Percentiles rank a stretch among this genome's conserved stretches.
phyloP scores from a whole-genome alignment of 2,888 invertebrate species.

The Anagyrus pseudococci region DNA sequence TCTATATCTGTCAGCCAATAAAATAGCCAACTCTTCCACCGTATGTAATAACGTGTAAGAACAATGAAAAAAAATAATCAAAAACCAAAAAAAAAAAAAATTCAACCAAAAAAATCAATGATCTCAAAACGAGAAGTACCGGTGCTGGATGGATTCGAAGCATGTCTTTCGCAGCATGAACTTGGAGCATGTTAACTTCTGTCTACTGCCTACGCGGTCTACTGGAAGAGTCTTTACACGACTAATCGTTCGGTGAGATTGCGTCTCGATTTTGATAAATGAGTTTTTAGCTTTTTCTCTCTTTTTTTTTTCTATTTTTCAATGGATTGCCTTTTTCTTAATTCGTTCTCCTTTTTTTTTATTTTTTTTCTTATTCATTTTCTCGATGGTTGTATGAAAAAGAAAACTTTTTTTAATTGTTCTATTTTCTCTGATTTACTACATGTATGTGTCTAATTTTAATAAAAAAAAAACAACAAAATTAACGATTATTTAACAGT shows the following conservation, averaged over 20 bases:
- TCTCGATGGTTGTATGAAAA: not conserved
- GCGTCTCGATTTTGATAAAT: conserved; percentile 26
- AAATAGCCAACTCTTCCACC: too few relatives aligned
- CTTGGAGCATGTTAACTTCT: conserved; percentile 35
- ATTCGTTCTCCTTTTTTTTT: too few relatives aligned
- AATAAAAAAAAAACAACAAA: too few relatives aligned
- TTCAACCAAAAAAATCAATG: not conserved
- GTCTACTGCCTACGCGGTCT: conserved; percentile 18
- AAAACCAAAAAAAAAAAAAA: conserved; percentile 12
- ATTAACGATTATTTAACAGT: too few relatives aligned
- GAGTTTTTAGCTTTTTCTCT: conserved; percentile 1
- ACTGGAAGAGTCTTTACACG: conserved; percentile 26
- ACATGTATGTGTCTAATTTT: too few relatives aligned
- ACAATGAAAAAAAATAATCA: conserved; percentile 24
- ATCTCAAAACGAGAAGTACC: conserved; percentile 4
- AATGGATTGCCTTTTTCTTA: too few relatives aligned
- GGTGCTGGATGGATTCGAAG: conserved; percentile 37
- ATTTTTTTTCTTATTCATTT: not conserved
- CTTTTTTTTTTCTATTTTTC: conserved; percentile 13
- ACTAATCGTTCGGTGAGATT: conserved; percentile 38
- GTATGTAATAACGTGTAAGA: not conserved
- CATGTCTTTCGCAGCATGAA: conserved; percentile 39
- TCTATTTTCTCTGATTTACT: too few relatives aligned
- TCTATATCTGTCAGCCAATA: conserved; percentile 16
- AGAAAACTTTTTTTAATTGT: too few relatives aligned